Percentiles rank a stretch among this genome's conserved stretches.
These are phyloP conservation scores for Argyra leucocephala DNA, from an alignment of 2,888 invertebrate species.

Conservation along the genomic window DNA sequence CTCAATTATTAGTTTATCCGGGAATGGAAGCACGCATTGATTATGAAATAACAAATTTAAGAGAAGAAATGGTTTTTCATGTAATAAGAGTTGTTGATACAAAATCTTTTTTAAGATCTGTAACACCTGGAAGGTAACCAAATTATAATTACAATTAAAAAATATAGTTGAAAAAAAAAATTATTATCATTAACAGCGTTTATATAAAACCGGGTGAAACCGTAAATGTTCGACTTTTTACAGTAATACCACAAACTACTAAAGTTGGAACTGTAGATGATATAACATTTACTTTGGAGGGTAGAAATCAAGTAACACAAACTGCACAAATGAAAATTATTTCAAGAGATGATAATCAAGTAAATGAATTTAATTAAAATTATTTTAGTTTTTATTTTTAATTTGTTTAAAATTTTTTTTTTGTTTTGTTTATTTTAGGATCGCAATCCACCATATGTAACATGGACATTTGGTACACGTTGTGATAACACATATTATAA, in stretches of 20 bases:
- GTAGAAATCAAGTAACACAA: slow-evolving; percentile 40
- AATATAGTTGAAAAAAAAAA: background rate
- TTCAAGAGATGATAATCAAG: slow-evolving; percentile 34
- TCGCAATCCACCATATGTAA: slow-evolving; percentile 49
- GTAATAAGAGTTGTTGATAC: slow-evolving; percentile 54
- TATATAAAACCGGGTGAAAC: slow-evolving; percentile 44
- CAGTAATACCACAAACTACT: slow-evolving; percentile 44
- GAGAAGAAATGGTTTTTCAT: slow-evolving; percentile 49
- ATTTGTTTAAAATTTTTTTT: slow-evolving; percentile 20
- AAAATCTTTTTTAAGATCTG: slow-evolving; percentile 48
- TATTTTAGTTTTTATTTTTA: no score
- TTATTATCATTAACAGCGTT: slow-evolving; percentile 26
- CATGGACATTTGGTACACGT: slow-evolving; percentile 56
- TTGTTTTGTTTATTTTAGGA: slow-evolving; percentile 44
- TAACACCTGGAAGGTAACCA: slow-evolving; percentile 46
- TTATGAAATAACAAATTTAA: slow-evolving; percentile 65
- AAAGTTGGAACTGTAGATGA: slow-evolving; percentile 51
- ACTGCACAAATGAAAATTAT: slow-evolving; percentile 43
- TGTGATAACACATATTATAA: slow-evolving; percentile 45
- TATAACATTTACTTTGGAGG: slow-evolving; percentile 53
- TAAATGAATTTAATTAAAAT: slow-evolving; percentile 20
- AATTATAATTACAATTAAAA: slow-evolving; percentile 7
- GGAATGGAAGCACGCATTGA: slow-evolving; percentile 45
- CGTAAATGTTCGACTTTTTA: slow-evolving; percentile 48
- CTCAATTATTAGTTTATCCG: slow-evolving; percentile 42